These are phyloP conservation scores for Tromatobia lineatoria DNA, from an alignment of 2,888 invertebrate genomes.

Conservation along the genomic window DNA sequence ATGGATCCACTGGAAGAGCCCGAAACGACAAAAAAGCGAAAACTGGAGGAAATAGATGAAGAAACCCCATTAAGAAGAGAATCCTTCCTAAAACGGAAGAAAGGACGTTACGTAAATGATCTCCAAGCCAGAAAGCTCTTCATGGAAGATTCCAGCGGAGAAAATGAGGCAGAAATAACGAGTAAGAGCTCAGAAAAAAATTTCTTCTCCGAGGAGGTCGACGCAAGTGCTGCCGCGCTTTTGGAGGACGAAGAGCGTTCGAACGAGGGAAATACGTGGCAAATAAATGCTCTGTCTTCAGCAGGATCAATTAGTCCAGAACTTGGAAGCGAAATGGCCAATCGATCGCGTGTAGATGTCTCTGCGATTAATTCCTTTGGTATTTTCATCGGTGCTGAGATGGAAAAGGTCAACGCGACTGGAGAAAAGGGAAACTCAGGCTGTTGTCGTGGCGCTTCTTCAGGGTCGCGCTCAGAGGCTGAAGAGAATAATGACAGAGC, in stretches of 20 bases:
- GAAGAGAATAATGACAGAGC: slow-evolving; percentile 13
- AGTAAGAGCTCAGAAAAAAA: slow-evolving; percentile 24
- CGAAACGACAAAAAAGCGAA: slow-evolving; percentile 62
- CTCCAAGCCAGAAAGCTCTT: slow-evolving; percentile 75
- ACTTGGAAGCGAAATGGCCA: slow-evolving; percentile 12
- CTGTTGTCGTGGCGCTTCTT: neutral
- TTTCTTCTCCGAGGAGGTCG: slow-evolving; percentile 79
- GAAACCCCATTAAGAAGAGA: slow-evolving; percentile 71
- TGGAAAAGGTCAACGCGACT: slow-evolving; percentile 15
- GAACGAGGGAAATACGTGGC: slow-evolving; percentile 21
- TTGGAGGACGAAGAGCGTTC: slow-evolving; percentile 80
- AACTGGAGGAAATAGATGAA: slow-evolving; percentile 72
- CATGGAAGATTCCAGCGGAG: slow-evolving; percentile 67
- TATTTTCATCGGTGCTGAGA: neutral
- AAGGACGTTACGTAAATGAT: slow-evolving; percentile 74
- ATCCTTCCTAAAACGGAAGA: slow-evolving; percentile 72
- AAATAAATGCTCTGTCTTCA: slow-evolving; percentile 1
- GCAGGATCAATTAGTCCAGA: neutral
- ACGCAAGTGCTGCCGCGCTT: slow-evolving; percentile 81
- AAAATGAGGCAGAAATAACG: slow-evolving; percentile 43
- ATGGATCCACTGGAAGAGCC: slow-evolving; percentile 34
- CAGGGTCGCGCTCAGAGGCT: neutral
- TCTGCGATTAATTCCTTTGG: slow-evolving; percentile 6
- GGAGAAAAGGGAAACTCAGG: neutral
- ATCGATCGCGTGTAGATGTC: slow-evolving; percentile 53